Evolutionary conservation across 1,140 invertebrate genomes (phyloP), one percentile per base, ranked within the genome.

Genomic region (Triops cancriformis): DNA sequence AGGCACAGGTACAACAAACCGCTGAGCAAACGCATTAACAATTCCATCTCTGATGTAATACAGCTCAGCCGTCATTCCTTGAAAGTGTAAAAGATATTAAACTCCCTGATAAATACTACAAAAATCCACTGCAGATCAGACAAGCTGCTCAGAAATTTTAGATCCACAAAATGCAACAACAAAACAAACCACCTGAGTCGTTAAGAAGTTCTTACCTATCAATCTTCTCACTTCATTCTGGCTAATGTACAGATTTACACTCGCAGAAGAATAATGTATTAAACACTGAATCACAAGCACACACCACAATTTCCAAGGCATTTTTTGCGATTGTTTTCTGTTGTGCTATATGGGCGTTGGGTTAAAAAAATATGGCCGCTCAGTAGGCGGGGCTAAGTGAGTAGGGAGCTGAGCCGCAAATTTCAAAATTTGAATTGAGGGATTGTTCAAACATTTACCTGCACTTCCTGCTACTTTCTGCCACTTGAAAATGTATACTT

Each of bases 11-110:
- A 97, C 91, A 72, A 90, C 89, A 84, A 96, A 97, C 82, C 91
- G 90, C 84, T 95, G 92, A 6, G 94, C 94, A 83, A 96, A 96
- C 41, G 90, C 90, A 86, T 96, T 96, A 82, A 96, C 91, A 75
- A 93, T 91, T 64, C 94, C 94, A 82, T 95, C 92, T 77, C 92
- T 85, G 6, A 96, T 93, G 84, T 95, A 95, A 85, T 90, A 94
- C 82, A 96, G 84, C 84, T 96, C 93, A 2, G 91, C 90, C 77
- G 92, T 88, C 79, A 96, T 86, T 79, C 94, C 94, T n/a, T 96
- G 87, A 51, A 88, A 88, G 31, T 37, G 31, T 37, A 37, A 7
- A 37, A 37, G 2, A 37, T 4, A 78, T 37, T 37, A 37, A 37
- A 2, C 31, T 37, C 2, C 7, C 31, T 37, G 31, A 37, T n/a